Evolutionary conservation across 1,140 invertebrate species (phyloP).

Genomic region (Zaprionus tsacasi): DNA sequence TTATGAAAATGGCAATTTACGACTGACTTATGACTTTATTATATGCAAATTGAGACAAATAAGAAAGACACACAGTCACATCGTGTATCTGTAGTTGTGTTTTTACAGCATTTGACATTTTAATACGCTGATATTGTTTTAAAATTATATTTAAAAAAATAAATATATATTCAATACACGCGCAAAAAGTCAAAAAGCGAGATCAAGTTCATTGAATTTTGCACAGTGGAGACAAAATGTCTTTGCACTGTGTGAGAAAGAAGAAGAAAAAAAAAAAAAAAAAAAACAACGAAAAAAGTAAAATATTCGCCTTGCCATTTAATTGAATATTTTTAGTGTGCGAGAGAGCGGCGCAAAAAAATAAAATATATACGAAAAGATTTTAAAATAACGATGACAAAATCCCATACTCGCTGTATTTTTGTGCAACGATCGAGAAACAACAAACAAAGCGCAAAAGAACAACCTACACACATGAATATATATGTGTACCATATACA

Average conservation of each 20-base stretch:
- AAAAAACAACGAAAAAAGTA: conserved; percentile 1
- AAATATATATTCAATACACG: conserved; percentile 53
- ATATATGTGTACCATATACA: background rate
- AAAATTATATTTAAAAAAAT: conserved; percentile 48
- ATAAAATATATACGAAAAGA: conserved; percentile 46
- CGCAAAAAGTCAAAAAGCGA: conserved; percentile 50
- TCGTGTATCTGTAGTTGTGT: conserved; percentile 18
- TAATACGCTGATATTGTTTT: conserved; percentile 69
- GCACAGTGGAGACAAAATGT: conserved; percentile 49
- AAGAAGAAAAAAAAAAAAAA: background rate
- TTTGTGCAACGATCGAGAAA: conserved; percentile 53
- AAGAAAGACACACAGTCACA: conserved; percentile 31
- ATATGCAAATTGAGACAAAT: conserved; percentile 80
- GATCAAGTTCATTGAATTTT: conserved; percentile 81
- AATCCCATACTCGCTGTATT: conserved; percentile 52
- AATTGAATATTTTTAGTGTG: conserved; percentile 70
- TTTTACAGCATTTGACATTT: conserved; percentile 68
- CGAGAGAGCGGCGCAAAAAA: conserved; percentile 44
- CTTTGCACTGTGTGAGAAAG: conserved; percentile 52
- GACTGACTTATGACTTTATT: conserved; percentile 77
- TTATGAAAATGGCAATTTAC: conserved; percentile 74
- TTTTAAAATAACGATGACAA: conserved; percentile 84
- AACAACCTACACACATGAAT: conserved; percentile 13
- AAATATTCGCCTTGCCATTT: conserved; percentile 49
- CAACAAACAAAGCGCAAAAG: conserved; percentile 46